Conservation (phyloP, 2,888 invertebrate species). For the Mesochorus sp. region DNA sequence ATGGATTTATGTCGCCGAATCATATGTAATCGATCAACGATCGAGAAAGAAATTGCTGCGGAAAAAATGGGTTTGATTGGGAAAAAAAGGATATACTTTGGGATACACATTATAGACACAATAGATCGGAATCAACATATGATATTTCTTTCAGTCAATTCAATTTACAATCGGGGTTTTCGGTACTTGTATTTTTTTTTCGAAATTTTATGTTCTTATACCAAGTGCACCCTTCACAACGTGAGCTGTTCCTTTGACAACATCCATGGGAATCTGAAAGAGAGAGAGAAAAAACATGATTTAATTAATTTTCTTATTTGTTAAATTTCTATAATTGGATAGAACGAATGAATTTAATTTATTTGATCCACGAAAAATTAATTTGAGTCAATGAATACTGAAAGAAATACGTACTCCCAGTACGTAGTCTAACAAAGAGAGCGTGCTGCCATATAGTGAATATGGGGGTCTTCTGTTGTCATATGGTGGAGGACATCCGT, state of each 20-base stretch:
- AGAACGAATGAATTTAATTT: neutral
- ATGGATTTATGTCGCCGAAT: neutral
- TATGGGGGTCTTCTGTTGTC: neutral
- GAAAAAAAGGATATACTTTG: neutral
- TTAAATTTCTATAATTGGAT: too few species aligned
- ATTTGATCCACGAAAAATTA: neutral
- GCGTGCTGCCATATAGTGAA: neutral
- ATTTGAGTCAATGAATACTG: neutral
- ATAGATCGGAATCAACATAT: neutral
- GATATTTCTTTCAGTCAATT: neutral
- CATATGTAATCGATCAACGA: neutral
- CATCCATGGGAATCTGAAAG: conserved; percentile 20
- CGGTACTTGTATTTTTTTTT: neutral
- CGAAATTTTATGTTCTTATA: neutral
- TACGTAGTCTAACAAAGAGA: neutral
- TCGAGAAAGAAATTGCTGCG: neutral
- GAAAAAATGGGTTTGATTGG: neutral
- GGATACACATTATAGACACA: neutral
- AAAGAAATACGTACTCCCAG: neutral
- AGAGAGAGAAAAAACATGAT: neutral
- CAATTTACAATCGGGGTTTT: neutral
- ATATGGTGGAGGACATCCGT: neutral
- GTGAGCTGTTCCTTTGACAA: neutral
- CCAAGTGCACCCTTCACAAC: neutral
- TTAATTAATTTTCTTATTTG: neutral